Percentiles rank a stretch among this genome's conserved stretches.
phyloP scores from a whole-genome alignment of 2,797 vertebrate species.

The Ambastaia sidthimunki region DNA sequence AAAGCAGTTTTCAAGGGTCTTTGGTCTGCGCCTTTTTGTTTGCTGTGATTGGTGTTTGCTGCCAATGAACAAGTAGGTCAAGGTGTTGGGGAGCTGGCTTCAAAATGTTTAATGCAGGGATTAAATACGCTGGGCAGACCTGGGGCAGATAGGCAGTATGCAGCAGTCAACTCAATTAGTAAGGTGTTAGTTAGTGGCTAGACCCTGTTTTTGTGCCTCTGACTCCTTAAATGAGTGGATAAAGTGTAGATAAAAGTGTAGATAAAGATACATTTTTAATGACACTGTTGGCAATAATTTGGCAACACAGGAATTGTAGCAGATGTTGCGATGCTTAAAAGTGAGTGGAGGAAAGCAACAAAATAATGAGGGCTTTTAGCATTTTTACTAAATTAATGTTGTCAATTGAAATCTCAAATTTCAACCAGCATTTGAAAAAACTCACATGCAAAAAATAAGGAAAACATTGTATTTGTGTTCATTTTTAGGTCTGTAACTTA shows the following conservation, averaged over 20 bases:
- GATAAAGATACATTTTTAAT: constrained; percentile 6
- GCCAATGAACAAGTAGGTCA: constrained; percentile 2
- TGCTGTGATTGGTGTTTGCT: neutral
- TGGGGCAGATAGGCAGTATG: neutral
- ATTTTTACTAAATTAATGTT: neutral
- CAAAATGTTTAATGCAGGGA: neutral
- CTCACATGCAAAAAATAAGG: neutral
- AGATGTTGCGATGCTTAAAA: constrained; percentile 2
- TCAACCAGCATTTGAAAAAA: too few relatives aligned
- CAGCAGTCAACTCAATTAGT: neutral
- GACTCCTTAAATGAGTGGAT: too few relatives aligned
- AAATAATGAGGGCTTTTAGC: neutral
- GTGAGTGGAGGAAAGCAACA: neutral
- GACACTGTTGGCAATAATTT: neutral
- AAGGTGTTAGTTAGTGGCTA: neutral
- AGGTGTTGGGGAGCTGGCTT: neutral
- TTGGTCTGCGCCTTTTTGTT: neutral
- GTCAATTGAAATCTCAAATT: too few relatives aligned
- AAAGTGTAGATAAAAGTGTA: too few relatives aligned
- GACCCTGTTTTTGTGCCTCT: constrained; percentile 3
- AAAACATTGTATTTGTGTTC: neutral
- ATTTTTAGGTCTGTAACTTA: neutral
- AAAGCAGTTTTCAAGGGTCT: neutral
- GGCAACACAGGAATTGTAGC: neutral
- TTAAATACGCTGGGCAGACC: neutral